A percentile compares a stretch with the other conserved stretches of the same genome.
These are phyloP conservation scores for Euwallacea similis DNA, from an alignment of 1,140 invertebrate species.

Conservation along the genomic window DNA sequence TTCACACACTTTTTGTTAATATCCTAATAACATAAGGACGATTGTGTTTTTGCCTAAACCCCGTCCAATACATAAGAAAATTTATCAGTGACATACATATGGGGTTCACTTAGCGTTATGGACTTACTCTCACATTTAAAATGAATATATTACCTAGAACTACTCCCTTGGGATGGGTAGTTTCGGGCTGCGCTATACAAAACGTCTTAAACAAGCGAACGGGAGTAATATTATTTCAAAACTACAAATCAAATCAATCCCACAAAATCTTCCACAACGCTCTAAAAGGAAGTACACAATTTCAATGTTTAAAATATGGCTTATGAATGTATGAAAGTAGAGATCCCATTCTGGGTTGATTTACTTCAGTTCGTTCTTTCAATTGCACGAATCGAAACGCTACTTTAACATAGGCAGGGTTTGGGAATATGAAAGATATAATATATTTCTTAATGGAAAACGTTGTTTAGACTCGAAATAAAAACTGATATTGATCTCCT, in stretches of 20 bases:
- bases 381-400: constrained; percentile 18
- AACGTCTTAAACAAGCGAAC: constrained; percentile 33
- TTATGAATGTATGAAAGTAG: constrained; percentile 32
- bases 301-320: constrained; percentile 38
- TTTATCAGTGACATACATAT: constrained; percentile 30
- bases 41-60: background rate
- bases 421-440: constrained; percentile 23
- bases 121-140: constrained; percentile 35
- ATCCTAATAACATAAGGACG: too few species aligned
- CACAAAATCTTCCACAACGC: constrained; percentile 34
- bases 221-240: constrained; percentile 36
- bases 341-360: constrained; percentile 31
- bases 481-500: constrained; percentile 13
- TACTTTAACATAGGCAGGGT: constrained; percentile 19
- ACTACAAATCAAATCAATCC: constrained; percentile 40
- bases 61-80: constrained; percentile 12
- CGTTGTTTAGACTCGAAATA: constrained; percentile 14
- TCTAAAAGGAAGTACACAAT: constrained; percentile 34
- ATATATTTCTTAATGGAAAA: constrained; percentile 32
- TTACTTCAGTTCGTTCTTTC: constrained; percentile 34
- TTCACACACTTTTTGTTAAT: too few species aligned
- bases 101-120: constrained; percentile 35
- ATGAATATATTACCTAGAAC: constrained; percentile 32
- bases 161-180: constrained; percentile 34
- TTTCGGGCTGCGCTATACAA: constrained; percentile 25